phyloP scores from a whole-genome alignment of 1,140 invertebrate species.

The Lamellibrachia luymesi region DNA sequence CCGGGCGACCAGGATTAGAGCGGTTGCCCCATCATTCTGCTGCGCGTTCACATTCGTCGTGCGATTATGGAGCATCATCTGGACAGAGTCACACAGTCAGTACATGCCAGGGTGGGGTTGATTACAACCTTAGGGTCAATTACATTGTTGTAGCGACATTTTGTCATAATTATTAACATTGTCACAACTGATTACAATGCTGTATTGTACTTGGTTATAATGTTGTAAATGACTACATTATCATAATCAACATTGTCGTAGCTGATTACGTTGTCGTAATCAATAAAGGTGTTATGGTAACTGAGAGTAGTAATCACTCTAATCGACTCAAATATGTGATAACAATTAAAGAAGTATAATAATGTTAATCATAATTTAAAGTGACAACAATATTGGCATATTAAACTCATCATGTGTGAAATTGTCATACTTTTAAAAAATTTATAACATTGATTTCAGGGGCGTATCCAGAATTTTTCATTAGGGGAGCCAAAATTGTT shows the following conservation, averaged over 20 bases:
- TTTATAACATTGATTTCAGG: too few species aligned
- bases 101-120: too few species aligned
- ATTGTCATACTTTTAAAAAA: too few species aligned
- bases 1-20: constrained; percentile 86
- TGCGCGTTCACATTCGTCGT: constrained; percentile 91
- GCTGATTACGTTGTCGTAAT: neutral
- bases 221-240: too few species aligned
- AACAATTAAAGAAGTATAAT: neutral
- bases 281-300: neutral
- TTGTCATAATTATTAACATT: too few species aligned
- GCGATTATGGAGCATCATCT: constrained; percentile 84
- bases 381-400: neutral
- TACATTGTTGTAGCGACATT: too few species aligned
- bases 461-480: too few species aligned
- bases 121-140: neutral
- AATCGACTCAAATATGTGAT: neutral
- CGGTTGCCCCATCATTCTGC: constrained; percentile 94
- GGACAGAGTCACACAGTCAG: constrained; percentile 23
- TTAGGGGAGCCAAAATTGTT: too few species aligned
- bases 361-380: neutral
- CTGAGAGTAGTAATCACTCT: neutral
- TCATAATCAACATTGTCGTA: too few species aligned
- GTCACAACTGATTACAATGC: too few species aligned
- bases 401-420: neutral
- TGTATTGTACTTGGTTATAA: too few species aligned